Conservation (phyloP, 2,888 invertebrate species). For the Capitulum mitella region DNA sequence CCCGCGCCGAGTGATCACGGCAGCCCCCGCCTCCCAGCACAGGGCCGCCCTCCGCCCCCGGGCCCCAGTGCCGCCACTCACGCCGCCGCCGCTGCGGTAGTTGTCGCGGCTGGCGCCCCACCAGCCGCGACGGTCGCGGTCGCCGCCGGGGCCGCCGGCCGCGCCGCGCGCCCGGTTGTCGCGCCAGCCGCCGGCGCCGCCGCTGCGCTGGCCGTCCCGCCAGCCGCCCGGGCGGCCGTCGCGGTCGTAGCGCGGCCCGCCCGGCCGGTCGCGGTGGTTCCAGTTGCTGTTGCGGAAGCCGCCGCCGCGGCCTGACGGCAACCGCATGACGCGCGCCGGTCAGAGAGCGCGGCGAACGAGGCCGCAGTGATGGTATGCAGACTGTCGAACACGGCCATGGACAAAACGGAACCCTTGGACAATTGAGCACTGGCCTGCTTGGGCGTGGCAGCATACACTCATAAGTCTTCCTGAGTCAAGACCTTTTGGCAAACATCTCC, state of each 20-base stretch:
- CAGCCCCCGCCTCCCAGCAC: no score
- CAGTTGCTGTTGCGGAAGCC: conserved; percentile 8
- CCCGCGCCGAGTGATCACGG: no score
- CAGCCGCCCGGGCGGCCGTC: conserved; percentile 18
- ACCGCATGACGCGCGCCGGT: no score
- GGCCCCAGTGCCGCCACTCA: conserved; percentile 25
- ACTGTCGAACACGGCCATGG: no score
- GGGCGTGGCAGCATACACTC: no score
- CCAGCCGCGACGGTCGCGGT: conserved; percentile 32
- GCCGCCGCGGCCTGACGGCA: background rate
- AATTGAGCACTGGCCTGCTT: no score
- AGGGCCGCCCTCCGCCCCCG: no score
- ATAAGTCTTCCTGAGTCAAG: no score
- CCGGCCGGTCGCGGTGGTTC: background rate
- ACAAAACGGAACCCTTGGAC: no score
- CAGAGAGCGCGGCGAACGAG: no score
- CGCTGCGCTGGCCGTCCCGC: background rate
- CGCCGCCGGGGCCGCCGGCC: conserved; percentile 29
- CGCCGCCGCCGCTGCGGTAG: conserved; percentile 27
- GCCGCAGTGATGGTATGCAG: no score
- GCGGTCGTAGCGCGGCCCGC: conserved; percentile 25
- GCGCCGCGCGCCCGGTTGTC: background rate
- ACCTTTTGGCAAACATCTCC: no score
- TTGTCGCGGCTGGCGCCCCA: conserved; percentile 31
- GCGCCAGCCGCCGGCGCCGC: background rate